Base-by-base conservation (phyloP, 2,888 invertebrate genomes). In the Caenorhabditis sp. region DNA sequence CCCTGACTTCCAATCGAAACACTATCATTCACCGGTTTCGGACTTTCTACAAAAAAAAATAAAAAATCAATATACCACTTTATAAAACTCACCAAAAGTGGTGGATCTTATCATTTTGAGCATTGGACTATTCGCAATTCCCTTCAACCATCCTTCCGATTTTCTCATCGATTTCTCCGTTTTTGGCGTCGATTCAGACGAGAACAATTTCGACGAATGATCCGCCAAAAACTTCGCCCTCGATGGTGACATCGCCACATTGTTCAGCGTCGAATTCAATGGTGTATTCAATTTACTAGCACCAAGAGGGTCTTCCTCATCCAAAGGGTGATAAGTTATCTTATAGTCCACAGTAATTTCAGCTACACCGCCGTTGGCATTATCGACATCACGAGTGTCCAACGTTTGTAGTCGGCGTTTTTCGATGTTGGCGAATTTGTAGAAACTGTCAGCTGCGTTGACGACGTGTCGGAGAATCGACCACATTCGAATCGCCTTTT, bases 181-280 rank as follows among this genome's bases (percentile, higher is more conserved):
- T 21, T 72, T 76, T 12, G 66, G 63, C 1, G 77, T 69, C 12
- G 59, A 49, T 61, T 80, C 80, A 17, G 57, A 66, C 1, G 84
- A 73, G 58, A 85, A 85, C 8, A 84, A 84, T 8, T 70, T 64
- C 8, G 75, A 69, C 4, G 73, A 66, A 62, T 85, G 84, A 23
- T 86, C 85, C 1, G 79, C 78, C 26, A 86, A 70, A 66, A 86
- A 86, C 52, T 84, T 81, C 20, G 84, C 83, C 38, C 86, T 70
- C 21, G 84, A 81, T 4, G 86, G 85, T 52, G 84, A 84, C 77
- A 85, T 78, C 56, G 70, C 77, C 12, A 73, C 62, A 56, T 70
- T 58, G 36, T 63, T 63, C 7, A 70, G 20, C 59, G 1, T 43
- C 58, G 7, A n/a, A 23, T 10, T 52, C 53, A 23, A 5, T 26